These are phyloP conservation scores for Drosophila micromelanica DNA, from an alignment of 1,140 invertebrate species.

Conservation along the genomic window DNA sequence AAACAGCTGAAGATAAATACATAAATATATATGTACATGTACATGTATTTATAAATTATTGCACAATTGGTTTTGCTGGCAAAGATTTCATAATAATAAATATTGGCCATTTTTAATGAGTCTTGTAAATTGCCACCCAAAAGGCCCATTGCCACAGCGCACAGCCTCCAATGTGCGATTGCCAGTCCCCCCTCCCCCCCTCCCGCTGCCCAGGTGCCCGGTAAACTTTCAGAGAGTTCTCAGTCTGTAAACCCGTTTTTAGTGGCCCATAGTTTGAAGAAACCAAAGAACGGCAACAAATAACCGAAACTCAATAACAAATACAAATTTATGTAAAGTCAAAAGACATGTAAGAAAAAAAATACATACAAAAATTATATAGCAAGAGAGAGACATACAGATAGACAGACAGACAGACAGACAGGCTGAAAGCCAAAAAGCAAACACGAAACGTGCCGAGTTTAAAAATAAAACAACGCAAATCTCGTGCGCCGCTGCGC, in stretches of 20 bases:
- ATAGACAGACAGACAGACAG: conserved; percentile 1
- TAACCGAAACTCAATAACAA: conserved; percentile 38
- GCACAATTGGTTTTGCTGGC: conserved; percentile 62
- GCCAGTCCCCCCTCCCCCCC: too few relatives aligned
- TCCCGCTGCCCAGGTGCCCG: conserved; percentile 21
- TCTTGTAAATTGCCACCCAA: conserved; percentile 5
- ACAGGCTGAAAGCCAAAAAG: conserved; percentile 42
- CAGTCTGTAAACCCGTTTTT: conserved; percentile 45
- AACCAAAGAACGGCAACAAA: conserved; percentile 44
- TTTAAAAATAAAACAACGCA: conserved; percentile 79
- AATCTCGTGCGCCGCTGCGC: conserved; percentile 68
- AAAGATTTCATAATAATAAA: conserved; percentile 57
- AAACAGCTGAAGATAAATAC: neutral
- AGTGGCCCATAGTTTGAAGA: conserved; percentile 21
- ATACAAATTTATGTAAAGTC: conserved; percentile 52
- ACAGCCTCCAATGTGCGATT: conserved; percentile 12
- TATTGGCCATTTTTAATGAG: conserved; percentile 72
- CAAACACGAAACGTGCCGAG: conserved; percentile 76
- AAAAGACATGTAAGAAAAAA: conserved; percentile 48
- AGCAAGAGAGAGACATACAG: conserved; percentile 5
- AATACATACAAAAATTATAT: conserved; percentile 18
- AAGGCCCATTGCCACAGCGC: neutral
- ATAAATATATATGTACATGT: neutral
- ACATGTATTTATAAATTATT: conserved; percentile 31
- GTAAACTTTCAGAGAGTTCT: conserved; percentile 18